These are phyloP conservation scores for Gavia stellata DNA, from an alignment of 2,113 vertebrate species.

Conservation along the genomic window DNA sequence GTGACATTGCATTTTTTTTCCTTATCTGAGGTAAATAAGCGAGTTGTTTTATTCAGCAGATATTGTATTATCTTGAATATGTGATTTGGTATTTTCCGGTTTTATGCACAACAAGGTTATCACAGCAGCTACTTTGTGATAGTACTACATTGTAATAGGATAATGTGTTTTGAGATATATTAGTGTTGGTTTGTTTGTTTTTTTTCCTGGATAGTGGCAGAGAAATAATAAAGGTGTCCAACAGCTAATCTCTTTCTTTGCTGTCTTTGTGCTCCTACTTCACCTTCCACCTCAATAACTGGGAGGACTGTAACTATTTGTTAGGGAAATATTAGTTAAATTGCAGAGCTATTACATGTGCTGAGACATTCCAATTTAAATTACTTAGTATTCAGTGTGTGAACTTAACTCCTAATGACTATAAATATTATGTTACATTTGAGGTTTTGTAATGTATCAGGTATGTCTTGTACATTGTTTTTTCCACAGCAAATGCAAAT, in stretches of 20 bases:
- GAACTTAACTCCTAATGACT: slow-evolving; percentile 1
- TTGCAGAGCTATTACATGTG: neutral
- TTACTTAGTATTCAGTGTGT: neutral
- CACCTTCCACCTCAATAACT: slow-evolving; percentile 33
- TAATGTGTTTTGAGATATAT: slow-evolving; percentile 34
- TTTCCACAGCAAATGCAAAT: neutral
- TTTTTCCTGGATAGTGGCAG: neutral
- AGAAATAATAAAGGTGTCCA: slow-evolving; percentile 43
- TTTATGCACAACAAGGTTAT: slow-evolving; percentile 34
- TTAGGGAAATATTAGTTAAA: slow-evolving; percentile 18
- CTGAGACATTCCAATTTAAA: neutral
- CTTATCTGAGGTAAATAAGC: slow-evolving; percentile 17
- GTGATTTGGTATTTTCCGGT: slow-evolving; percentile 23
- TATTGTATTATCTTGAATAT: neutral
- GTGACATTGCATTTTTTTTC: neutral
- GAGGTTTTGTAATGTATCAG: neutral
- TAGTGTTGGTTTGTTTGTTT: neutral
- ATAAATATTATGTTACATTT: neutral
- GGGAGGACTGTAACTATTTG: neutral
- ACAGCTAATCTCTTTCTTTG: neutral
- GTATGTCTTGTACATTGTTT: neutral
- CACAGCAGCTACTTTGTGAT: slow-evolving; percentile 16
- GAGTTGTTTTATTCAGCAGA: slow-evolving; percentile 37
- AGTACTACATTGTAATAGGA: neutral
- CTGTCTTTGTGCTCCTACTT: slow-evolving; percentile 11